Evolutionary conservation across 2,113 vertebrate genomes (phyloP).

Genomic region (Stomatorhinus ivindoensis): DNA sequence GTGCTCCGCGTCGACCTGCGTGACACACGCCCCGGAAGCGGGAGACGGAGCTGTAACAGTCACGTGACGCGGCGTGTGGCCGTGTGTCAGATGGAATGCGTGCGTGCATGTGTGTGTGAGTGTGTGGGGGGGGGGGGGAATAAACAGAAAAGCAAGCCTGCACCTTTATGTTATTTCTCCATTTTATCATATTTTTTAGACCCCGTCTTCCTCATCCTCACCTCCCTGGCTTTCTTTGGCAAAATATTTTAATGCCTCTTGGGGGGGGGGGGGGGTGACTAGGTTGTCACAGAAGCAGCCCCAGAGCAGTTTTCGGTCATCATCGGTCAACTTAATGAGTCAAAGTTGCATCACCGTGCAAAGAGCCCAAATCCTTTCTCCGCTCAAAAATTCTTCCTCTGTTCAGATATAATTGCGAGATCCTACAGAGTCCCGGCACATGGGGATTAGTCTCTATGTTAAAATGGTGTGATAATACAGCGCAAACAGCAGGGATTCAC

Average conservation of each 20-base stretch:
- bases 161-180: not conserved
- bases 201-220: not conserved
- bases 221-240: not conserved
- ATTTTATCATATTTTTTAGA: not conserved
- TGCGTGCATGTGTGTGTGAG: not conserved
- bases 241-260: not conserved
- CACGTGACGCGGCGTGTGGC: not conserved
- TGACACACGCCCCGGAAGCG: not conserved
- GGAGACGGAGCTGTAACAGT: not conserved
- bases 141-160: too few relatives aligned
- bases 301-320: not conserved
- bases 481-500: not conserved
- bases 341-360: not conserved
- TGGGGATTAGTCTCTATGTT: not conserved
- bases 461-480: not conserved
- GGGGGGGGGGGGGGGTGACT: not conserved
- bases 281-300: not conserved
- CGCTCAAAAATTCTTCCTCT: not conserved
- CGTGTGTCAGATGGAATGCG: not conserved
- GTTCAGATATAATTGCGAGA: not conserved
- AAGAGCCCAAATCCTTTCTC: not conserved
- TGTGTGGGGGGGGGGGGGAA: too few relatives aligned
- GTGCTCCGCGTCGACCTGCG: not conserved
- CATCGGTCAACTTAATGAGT: not conserved
- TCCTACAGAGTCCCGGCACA: not conserved